Conservation (phyloP, 2,888 invertebrate genomes). For the Heteropelma amictum region DNA sequence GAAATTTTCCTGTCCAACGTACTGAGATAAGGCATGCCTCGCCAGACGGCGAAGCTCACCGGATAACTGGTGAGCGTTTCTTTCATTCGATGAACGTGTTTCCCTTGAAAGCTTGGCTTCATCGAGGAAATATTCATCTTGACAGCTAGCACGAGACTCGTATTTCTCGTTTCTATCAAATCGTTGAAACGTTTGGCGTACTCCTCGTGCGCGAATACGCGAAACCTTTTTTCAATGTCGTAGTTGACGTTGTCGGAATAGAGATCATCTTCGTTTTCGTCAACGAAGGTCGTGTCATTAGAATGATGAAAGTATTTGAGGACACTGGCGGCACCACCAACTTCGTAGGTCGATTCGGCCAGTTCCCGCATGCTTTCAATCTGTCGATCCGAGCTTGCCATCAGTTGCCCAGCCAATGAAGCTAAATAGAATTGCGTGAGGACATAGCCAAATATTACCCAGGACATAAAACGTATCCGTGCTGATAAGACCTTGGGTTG, state of each 20-base stretch:
- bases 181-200: slow-evolving; percentile 57
- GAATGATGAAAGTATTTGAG: slow-evolving; percentile 58
- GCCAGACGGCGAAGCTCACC: slow-evolving; percentile 66
- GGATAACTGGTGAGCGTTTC: slow-evolving; percentile 66
- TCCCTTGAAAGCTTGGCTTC: slow-evolving; percentile 46
- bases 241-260: slow-evolving; percentile 75
- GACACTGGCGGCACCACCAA: slow-evolving; percentile 60
- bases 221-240: slow-evolving; percentile 55
- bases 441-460: slow-evolving; percentile 69
- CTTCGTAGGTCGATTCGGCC: slow-evolving; percentile 57
- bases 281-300: too few relatives aligned
- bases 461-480: slow-evolving; percentile 68
- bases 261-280: slow-evolving; percentile 62
- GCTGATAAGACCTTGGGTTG: slow-evolving; percentile 64
- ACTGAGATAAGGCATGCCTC: slow-evolving; percentile 65
- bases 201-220: slow-evolving; percentile 53
- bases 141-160: slow-evolving; percentile 63
- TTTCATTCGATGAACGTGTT: slow-evolving; percentile 61
- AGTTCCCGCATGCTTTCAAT: slow-evolving; percentile 65
- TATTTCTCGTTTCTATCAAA: slow-evolving; percentile 61
- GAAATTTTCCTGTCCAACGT: slow-evolving; percentile 62
- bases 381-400: slow-evolving; percentile 61
- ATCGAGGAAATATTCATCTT: slow-evolving; percentile 65
- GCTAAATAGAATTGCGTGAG: slow-evolving; percentile 71
- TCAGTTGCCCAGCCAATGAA: slow-evolving; percentile 69